These are phyloP conservation scores for Ophion ellenae DNA, from an alignment of 2,888 invertebrate genomes.

Conservation along the genomic window DNA sequence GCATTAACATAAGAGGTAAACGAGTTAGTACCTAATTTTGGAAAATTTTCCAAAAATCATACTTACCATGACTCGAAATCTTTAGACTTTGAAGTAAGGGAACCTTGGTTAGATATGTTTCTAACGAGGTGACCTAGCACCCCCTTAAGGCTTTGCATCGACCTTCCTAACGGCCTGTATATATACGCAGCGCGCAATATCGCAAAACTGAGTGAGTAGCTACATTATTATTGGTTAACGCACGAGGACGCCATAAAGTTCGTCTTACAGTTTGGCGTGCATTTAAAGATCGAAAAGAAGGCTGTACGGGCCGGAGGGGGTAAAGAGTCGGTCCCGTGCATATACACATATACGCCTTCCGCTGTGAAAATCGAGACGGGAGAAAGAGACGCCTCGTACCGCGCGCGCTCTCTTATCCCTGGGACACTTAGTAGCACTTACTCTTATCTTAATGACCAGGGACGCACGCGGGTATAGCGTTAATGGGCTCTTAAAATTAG, in stretches of 20 bases:
- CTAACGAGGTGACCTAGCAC: background rate
- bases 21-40: no score
- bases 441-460: constrained; percentile 83
- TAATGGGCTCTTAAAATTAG: constrained; percentile 83
- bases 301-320: background rate
- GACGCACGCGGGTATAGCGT: constrained; percentile 79
- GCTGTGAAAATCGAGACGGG: constrained; percentile 65
- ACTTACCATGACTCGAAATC: no score
- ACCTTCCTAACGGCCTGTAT: background rate
- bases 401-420: constrained; percentile 79
- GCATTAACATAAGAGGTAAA: no score
- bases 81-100: no score
- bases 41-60: no score
- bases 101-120: background rate
- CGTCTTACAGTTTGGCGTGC: constrained; percentile 19
- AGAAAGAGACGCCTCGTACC: constrained; percentile 15
- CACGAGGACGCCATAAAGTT: constrained; percentile 48
- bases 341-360: constrained; percentile 56
- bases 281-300: constrained; percentile 53
- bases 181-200: constrained; percentile 10
- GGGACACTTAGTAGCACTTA: constrained; percentile 84
- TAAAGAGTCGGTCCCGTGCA: background rate
- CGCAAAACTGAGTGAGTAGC: constrained; percentile 32
- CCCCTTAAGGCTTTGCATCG: no score
- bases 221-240: constrained; percentile 57